Base-by-base conservation (phyloP, 2,888 invertebrate genomes). In the Digitonthophagus gazella region DNA sequence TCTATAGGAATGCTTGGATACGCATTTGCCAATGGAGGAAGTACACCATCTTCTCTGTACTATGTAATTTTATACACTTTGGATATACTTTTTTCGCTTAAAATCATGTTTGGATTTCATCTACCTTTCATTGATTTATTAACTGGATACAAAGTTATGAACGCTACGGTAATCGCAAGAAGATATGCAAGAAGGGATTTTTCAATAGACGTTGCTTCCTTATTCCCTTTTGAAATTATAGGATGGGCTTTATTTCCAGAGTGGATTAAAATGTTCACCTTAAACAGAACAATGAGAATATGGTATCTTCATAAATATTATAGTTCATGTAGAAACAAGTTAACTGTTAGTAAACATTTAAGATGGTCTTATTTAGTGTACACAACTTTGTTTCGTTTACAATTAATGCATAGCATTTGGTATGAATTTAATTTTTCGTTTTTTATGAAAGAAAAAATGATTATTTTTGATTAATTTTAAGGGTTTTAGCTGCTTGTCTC, bases 401-500 rank as follows among this genome's bases (percentile, higher is more conserved):
- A 70, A 57, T 15, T 70, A 18, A 66, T 70, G 64, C 66, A 63
- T 15, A 70, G 56, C 15, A 11, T 56, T 2, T 70, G 70, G 70
- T 70, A 66, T 57, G 66, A 54, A n/a, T 18, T 15, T 11, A 4
- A 28, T 22, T 44, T n/a, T n/a, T 44, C 2, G 28, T 44, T 44
- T 1, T 54, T 54, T 64, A 4, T 64, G 15, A 2, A 15, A 4
- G 55, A 57, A 2, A 57, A 57, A 8, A 4, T 20, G 22, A 18
- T 5, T 18, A 16, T 14, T 6, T 15, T 14, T 15, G 4, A 65
- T 15, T 15, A 14, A 16, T 0, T 68, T 65, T 19, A 15, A 68
- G 70, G 70, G 67, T 70, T 28, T 4, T 66, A 4, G 66, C 64
- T 14, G 58, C 70, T 14, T 70, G 70, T 16, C 28, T 70, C 14